Evolutionary conservation across 2,888 invertebrate species (phyloP).

Genomic region (Shargacucullia verbasci): DNA sequence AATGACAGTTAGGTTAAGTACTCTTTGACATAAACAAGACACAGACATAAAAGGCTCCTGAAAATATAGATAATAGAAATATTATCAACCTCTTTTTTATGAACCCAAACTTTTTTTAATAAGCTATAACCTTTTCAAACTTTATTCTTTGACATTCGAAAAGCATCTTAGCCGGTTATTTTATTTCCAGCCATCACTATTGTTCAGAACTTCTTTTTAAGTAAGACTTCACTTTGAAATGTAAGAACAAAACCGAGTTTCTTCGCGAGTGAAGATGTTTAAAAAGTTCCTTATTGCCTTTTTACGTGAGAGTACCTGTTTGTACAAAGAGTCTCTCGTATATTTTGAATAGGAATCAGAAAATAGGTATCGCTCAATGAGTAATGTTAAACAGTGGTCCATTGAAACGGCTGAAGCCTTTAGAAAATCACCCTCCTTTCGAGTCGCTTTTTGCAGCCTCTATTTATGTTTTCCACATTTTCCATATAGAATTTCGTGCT

Average conservation of each 20-base stretch:
- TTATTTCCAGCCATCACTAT: constrained; percentile 48
- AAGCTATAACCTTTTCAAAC: constrained; percentile 6
- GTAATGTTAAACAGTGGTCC: constrained; percentile 85
- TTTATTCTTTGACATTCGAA: constrained; percentile 34
- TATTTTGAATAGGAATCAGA: constrained; percentile 81
- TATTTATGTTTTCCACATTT: constrained; percentile 86
- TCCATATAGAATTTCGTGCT: constrained; percentile 81
- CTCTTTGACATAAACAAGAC: constrained; percentile 8
- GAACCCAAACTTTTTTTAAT: constrained; percentile 1
- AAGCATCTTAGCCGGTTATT: constrained; percentile 28
- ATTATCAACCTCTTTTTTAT: constrained; percentile 5
- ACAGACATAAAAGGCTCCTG: constrained; percentile 11
- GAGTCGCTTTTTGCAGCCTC: constrained; percentile 79
- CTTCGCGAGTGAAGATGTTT: constrained; percentile 66
- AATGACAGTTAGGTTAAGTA: background rate
- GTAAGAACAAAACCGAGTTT: constrained; percentile 63
- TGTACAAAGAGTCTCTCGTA: constrained; percentile 64
- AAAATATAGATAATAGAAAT: background rate
- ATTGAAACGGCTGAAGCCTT: constrained; percentile 85
- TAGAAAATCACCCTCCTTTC: constrained; percentile 86
- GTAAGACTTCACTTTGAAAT: constrained; percentile 52
- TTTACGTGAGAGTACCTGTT: constrained; percentile 62
- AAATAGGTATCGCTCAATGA: constrained; percentile 82
- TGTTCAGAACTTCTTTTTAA: constrained; percentile 57
- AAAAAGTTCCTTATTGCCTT: constrained; percentile 64